Percentiles rank a stretch among this genome's conserved stretches.
phyloP scores from a whole-genome alignment of 1,140 invertebrate species.

The Apocrypta bakeri region DNA sequence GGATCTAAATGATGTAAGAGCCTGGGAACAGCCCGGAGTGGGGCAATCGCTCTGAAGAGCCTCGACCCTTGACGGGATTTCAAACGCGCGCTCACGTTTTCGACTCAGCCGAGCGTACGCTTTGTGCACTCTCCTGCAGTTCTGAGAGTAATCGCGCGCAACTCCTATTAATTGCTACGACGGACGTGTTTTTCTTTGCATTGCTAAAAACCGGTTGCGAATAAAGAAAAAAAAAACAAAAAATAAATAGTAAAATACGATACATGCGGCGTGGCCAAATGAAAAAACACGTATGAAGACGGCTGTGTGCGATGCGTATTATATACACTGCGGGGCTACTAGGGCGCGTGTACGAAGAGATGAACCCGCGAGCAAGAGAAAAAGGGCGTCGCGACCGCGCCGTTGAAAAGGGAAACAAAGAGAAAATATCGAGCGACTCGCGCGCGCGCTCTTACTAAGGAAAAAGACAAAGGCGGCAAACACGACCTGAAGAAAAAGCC shows the following conservation, averaged over 20 bases:
- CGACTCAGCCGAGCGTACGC: slow-evolving; percentile 12
- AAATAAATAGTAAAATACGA: too few species aligned
- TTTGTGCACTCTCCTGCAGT: slow-evolving; percentile 24
- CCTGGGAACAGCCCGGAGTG: neutral
- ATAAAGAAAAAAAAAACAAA: neutral
- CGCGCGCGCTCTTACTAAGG: neutral
- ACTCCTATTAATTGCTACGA: slow-evolving; percentile 6
- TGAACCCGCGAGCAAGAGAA: slow-evolving; percentile 5
- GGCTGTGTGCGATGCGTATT: neutral
- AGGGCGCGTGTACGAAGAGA: neutral
- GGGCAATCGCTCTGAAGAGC: neutral
- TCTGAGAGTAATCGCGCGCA: slow-evolving; percentile 1
- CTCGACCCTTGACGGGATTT: neutral
- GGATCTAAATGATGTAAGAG: slow-evolving; percentile 42
- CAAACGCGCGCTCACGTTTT: slow-evolving; percentile 3
- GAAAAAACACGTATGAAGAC: too few species aligned
- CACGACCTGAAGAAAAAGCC: neutral
- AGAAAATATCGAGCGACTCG: slow-evolving; percentile 4
- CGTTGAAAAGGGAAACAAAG: slow-evolving; percentile 10
- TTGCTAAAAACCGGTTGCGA: neutral
- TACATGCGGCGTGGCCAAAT: too few species aligned
- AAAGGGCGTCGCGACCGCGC: neutral
- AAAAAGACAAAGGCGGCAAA: slow-evolving; percentile 8
- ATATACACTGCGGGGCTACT: neutral
- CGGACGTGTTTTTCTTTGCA: neutral